A percentile compares a stretch with the other conserved stretches of the same genome.
These are phyloP conservation scores for Leiothrix lutea DNA, from an alignment of 2,113 vertebrate species.

Conservation along the genomic window DNA sequence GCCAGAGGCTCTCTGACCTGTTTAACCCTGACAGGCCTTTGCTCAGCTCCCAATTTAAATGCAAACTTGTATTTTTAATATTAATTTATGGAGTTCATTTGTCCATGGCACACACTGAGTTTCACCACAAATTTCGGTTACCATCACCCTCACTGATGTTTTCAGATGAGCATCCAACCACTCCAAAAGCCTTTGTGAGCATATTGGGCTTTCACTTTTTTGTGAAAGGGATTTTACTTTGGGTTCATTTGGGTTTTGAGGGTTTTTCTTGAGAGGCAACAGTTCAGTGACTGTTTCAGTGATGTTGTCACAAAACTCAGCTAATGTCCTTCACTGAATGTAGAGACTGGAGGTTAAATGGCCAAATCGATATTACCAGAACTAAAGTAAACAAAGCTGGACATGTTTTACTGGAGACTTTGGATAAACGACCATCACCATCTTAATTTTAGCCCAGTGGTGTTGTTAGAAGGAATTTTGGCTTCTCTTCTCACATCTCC, in stretches of 20 bases:
- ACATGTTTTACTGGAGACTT: rapidly evolving
- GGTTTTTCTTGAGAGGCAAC: background rate
- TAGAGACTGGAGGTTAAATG: background rate
- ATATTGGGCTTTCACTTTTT: background rate
- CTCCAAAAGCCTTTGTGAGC: background rate
- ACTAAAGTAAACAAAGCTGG: background rate
- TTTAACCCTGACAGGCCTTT: background rate
- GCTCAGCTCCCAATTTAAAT: background rate
- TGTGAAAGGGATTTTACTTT: background rate
- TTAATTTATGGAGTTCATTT: background rate
- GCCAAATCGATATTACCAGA: background rate
- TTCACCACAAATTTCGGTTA: background rate
- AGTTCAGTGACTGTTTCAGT: background rate
- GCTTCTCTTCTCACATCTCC: background rate
- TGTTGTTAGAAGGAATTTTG: background rate
- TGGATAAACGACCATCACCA: background rate
- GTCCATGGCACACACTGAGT: rapidly evolving
- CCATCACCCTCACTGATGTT: too few relatives aligned
- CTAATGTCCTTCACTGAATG: background rate
- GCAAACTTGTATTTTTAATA: background rate
- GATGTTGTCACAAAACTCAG: background rate
- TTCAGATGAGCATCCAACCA: background rate
- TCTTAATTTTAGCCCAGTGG: background rate
- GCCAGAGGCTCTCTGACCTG: background rate
- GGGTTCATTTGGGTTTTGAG: background rate